Conservation (phyloP, 1,140 invertebrate species). For the Cephus cinctus region DNA sequence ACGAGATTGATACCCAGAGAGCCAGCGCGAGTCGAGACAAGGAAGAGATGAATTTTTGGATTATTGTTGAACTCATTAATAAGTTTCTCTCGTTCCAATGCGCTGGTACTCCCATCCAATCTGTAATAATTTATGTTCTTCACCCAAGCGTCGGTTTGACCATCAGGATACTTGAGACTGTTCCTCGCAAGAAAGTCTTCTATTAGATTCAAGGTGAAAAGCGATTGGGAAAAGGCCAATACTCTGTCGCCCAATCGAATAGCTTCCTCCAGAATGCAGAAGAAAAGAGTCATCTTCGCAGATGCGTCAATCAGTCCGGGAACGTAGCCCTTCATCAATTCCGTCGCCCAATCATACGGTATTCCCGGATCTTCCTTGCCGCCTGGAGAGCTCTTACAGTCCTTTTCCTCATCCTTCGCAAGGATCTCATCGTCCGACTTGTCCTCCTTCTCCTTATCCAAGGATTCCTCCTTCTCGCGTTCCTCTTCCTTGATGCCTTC, state of each 20-base stretch:
- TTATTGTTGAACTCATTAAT: constrained; percentile 97
- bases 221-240: constrained; percentile 95
- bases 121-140: constrained; percentile 89
- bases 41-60: constrained; percentile 84
- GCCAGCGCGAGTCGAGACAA: constrained; percentile 96
- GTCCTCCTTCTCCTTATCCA: constrained; percentile 60
- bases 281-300: constrained; percentile 93
- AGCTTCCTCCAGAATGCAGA: constrained; percentile 90
- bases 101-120: constrained; percentile 93
- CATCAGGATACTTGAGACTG: constrained; percentile 66
- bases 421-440: constrained; percentile 50
- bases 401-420: constrained; percentile 50
- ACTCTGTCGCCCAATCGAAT: constrained; percentile 85
- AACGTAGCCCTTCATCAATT: constrained; percentile 83
- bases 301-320: constrained; percentile 90
- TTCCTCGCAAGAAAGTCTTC: constrained; percentile 89
- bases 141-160: constrained; percentile 73
- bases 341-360: constrained; percentile 83
- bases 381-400: constrained; percentile 55
- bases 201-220: constrained; percentile 95
- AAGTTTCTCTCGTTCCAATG: constrained; percentile 90
- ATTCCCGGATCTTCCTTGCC: constrained; percentile 74
- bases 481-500: constrained; percentile 38
- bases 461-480: constrained; percentile 45
- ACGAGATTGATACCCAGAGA: constrained; percentile 97